A percentile compares a stretch with the other conserved stretches of the same genome.
Conservation (phyloP, 2,113 vertebrate genomes). For the Emydura subglobosa region DNA sequence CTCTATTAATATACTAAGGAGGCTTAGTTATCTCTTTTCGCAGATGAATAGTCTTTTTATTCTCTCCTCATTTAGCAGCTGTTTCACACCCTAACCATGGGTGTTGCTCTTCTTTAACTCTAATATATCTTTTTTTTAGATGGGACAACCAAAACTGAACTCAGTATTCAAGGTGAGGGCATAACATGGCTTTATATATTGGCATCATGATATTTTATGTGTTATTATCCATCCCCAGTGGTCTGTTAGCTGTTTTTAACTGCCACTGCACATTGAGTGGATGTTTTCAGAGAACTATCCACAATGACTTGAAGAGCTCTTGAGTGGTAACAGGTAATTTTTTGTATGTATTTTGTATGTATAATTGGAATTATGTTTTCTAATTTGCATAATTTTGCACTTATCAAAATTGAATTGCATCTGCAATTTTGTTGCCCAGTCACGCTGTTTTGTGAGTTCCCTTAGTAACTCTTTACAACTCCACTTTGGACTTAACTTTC, state of each 20-base stretch:
- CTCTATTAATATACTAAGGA: neutral
- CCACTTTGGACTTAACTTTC: no score
- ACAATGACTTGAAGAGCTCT: neutral
- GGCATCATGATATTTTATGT: neutral
- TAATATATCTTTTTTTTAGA: neutral
- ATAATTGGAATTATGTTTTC: no score
- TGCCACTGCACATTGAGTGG: neutral
- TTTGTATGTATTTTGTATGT: no score
- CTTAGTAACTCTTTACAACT: neutral
- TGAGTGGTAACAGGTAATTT: neutral
- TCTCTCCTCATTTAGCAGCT: neutral
- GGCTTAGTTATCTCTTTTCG: neutral
- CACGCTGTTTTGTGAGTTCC: neutral
- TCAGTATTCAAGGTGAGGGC: neutral
- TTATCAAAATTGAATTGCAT: neutral
- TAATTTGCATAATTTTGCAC: neutral
- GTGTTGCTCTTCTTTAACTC: neutral
- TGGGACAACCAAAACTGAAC: neutral
- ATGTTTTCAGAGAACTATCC: neutral
- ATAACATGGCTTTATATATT: neutral
- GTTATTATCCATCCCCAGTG: no score
- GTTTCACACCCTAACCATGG: neutral
- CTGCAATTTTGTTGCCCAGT: neutral
- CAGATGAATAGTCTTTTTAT: neutral
- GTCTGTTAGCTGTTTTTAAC: neutral